Evolutionary conservation across 1,140 invertebrate species (phyloP).

Genomic region (Halyomorpha halys): DNA sequence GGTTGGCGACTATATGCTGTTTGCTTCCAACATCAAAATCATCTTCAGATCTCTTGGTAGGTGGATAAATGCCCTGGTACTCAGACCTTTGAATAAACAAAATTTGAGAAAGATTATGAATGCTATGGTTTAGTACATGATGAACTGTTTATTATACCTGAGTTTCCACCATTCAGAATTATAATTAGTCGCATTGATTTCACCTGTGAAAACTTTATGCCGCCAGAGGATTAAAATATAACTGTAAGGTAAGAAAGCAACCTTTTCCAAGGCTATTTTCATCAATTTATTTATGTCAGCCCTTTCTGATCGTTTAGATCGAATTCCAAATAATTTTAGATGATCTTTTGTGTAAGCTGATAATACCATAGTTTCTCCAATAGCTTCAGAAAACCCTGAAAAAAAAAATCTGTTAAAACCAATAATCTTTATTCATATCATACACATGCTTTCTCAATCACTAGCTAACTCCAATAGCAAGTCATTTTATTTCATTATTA

Average conservation of each 20-base stretch:
- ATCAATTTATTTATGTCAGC: conserved; percentile 70
- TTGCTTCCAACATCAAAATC: conserved; percentile 80
- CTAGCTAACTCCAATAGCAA: too few species aligned
- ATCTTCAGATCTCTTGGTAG: conserved; percentile 57
- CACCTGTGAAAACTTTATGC: conserved; percentile 76
- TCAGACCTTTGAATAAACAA: conserved; percentile 41
- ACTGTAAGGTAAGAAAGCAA: conserved; percentile 79
- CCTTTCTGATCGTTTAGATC: conserved; percentile 44
- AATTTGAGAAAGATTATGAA: too few species aligned
- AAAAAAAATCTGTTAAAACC: neutral
- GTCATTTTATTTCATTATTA: too few species aligned
- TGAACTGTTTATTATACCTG: conserved; percentile 22
- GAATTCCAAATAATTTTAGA: conserved; percentile 61
- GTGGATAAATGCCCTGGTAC: conserved; percentile 70
- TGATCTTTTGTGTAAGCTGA: conserved; percentile 72
- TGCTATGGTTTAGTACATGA: too few species aligned
- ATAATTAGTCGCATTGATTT: conserved; percentile 54
- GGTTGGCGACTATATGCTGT: conserved; percentile 69
- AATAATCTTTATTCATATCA: too few species aligned
- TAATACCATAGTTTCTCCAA: conserved; percentile 79
- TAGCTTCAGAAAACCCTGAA: conserved; percentile 78
- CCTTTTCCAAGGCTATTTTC: conserved; percentile 67
- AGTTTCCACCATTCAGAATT: conserved; percentile 61
- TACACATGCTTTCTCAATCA: too few species aligned
- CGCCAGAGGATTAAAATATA: conserved; percentile 78